Evolutionary conservation across 2,888 invertebrate genomes (phyloP), one percentile per base, ranked within the genome.

Genomic region (Epirrhoe alternata): DNA sequence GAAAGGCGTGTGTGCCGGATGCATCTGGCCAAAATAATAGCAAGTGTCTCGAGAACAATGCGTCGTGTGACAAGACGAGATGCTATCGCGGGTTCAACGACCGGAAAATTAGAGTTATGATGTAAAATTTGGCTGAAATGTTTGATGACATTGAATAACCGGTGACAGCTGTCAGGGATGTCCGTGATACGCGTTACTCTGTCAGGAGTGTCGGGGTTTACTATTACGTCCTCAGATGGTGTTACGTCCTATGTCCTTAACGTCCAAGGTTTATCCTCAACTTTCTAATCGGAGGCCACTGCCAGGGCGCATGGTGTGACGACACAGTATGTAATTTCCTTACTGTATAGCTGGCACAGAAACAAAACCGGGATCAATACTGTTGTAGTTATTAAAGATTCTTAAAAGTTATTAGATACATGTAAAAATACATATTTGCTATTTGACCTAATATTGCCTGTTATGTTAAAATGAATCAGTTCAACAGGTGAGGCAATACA

Each of bases 161-260:
- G 38, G 38, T 42, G 38, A 42, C 38, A 42, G 38, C 38, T 42
- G 38, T 42, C 38, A 42, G 38, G 38, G 38, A 35, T 42, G 38
- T 12, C 38, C 8, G 38, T 42, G 12, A 42, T 12, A 12, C 5
- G 38, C 10, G 38, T 42, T 12, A 42, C 38, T 42, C 12, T 42
- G 38, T 12, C 38, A 12, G 10, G 10, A 42, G 12, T 0, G 10
- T 8, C 24, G 24, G 24, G 24, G 24, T 24, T 24, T 24, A 24
- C 1, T 24, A 3, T 24, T 24, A 33, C 7, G 33, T 33, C 33
- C 33, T 33, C 33, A 33, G 33, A 24, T 24, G 24, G 3, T 24
- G 24, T 24, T 24, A n/a, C n/a, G n/a, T n/a, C n/a, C n/a, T n/a
- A n/a, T n/a, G n/a, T n/a, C n/a, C n/a, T n/a, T n/a, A n/a, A n/a